Percentiles rank a stretch among this genome's conserved stretches.
Conservation (phyloP, 2,888 invertebrate species). For the Heliconius cydno region DNA sequence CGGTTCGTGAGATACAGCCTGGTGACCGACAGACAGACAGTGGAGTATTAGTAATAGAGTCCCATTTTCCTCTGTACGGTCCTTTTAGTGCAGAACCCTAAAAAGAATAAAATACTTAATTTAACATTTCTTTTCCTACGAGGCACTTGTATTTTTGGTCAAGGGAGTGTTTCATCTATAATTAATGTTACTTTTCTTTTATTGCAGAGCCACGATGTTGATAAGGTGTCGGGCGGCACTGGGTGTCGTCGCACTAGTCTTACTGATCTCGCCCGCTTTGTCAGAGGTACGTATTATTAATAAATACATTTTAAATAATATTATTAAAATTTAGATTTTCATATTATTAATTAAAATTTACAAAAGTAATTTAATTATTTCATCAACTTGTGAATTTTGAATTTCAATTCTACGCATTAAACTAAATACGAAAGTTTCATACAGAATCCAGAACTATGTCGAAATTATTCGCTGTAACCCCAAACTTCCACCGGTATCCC, state of each 20-base stretch:
- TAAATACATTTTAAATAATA: neutral
- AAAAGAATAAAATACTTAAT: no score
- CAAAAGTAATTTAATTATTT: neutral
- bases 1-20: no score
- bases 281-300: conserved; percentile 82
- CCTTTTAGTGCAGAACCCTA: no score
- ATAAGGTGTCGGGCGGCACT: conserved; percentile 88
- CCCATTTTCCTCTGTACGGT: no score
- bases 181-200: conserved; percentile 57
- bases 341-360: neutral
- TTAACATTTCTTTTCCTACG: neutral
- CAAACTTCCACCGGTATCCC: conserved; percentile 23
- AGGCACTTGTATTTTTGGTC: neutral
- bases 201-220: conserved; percentile 87
- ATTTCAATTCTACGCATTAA: neutral
- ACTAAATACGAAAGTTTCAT: conserved; percentile 15
- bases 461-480: conserved; percentile 24
- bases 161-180: neutral
- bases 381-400: neutral
- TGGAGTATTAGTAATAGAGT: no score
- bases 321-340: neutral
- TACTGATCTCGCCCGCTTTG: conserved; percentile 81
- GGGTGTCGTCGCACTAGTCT: conserved; percentile 85
- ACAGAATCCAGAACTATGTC: conserved; percentile 26
- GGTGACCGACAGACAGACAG: no score